Conservation (phyloP, 2,888 invertebrate genomes). For the Drosophila colorata region DNA sequence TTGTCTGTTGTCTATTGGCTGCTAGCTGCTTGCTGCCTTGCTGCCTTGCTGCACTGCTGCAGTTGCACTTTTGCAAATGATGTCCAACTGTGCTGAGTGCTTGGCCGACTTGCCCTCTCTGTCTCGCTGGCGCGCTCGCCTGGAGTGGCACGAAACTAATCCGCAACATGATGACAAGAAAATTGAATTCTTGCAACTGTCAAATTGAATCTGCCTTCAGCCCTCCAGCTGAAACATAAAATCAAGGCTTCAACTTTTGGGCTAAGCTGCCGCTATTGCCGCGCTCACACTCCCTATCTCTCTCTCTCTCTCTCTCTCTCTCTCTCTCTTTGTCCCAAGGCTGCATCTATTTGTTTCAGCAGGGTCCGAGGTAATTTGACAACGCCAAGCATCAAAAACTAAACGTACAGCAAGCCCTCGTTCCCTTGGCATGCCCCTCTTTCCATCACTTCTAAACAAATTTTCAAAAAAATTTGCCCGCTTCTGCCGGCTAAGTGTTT, state of each 20-base stretch:
- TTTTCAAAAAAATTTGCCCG: conserved; percentile 39
- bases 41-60: conserved; percentile 34
- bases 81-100: conserved; percentile 54
- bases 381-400: conserved; percentile 50
- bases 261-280: conserved; percentile 23
- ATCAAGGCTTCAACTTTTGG: conserved; percentile 62
- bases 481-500: conserved; percentile 58
- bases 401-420: conserved; percentile 33
- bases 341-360: conserved; percentile 38
- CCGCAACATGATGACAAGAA: conserved; percentile 81
- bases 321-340: too few relatives aligned
- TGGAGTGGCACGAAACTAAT: conserved; percentile 73
- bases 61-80: conserved; percentile 59
- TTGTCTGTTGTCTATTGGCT: conserved; percentile 21
- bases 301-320: background rate
- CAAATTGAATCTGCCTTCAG: conserved; percentile 75
- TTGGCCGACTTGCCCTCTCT: background rate
- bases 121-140: conserved; percentile 9
- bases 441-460: background rate
- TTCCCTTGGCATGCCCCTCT: background rate
- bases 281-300: background rate
- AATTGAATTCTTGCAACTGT: conserved; percentile 81
- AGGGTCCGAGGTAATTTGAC: conserved; percentile 44
- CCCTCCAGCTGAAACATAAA: conserved; percentile 33
- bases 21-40: conserved; percentile 19